A percentile compares a stretch with the other conserved stretches of the same genome.
Conservation (phyloP, 2,113 vertebrate genomes). For the Geothlypis trichas region DNA sequence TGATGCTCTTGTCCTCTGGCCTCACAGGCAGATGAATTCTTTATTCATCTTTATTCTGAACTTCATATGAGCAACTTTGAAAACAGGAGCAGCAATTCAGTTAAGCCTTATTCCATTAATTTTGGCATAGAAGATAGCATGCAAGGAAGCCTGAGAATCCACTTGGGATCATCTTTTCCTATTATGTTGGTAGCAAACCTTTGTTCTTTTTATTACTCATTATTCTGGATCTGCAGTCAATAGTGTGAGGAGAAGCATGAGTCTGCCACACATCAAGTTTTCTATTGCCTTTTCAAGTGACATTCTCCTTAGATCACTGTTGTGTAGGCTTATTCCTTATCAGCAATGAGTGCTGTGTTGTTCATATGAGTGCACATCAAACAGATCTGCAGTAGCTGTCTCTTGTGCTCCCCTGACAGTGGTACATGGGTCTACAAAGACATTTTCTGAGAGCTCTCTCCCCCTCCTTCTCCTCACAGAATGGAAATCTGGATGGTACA, state of each 20-base stretch:
- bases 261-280: neutral
- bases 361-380: neutral
- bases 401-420: neutral
- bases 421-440: neutral
- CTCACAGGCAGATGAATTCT: neutral
- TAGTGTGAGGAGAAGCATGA: neutral
- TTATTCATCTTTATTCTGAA: neutral
- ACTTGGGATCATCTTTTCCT: neutral
- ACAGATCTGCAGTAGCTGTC: neutral
- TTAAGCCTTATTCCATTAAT: neutral
- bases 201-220: neutral
- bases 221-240: neutral
- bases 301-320: neutral
- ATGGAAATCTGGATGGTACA: neutral
- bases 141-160: neutral
- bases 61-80: neutral
- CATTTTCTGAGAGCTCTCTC: neutral
- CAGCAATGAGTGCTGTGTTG: neutral
- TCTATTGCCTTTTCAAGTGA: neutral
- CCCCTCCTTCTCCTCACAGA: neutral
- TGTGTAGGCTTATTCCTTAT: neutral
- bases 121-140: neutral
- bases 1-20: neutral
- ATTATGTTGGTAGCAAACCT: neutral
- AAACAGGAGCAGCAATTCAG: neutral